Percentiles rank a stretch among this genome's conserved stretches.
phyloP scores from a whole-genome alignment of 2,888 invertebrate genomes.

The Siphonodentalium dalli region DNA sequence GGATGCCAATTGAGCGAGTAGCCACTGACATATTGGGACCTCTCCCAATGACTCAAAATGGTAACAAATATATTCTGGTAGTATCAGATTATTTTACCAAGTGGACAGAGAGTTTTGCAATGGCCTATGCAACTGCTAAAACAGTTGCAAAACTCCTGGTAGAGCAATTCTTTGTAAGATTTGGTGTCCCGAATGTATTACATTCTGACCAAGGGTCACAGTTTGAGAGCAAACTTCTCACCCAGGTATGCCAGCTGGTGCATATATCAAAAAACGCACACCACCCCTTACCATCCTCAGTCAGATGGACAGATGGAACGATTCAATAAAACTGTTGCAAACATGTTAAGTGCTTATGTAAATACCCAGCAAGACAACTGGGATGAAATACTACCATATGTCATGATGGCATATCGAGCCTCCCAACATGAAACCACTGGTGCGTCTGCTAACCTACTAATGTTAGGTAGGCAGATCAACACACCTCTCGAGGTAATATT shows the following conservation, averaged over 20 bases:
- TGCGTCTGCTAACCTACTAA: conserved; percentile 1
- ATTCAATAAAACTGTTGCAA: conserved; percentile 1
- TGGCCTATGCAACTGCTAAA: background rate
- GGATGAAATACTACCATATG: background rate
- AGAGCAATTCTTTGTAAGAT: too few relatives aligned
- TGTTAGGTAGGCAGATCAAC: conserved; percentile 8
- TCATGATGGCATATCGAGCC: conserved; percentile 14
- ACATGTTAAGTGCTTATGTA: conserved; percentile 1
- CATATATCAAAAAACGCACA: conserved; percentile 3
- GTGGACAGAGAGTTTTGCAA: conserved; percentile 5
- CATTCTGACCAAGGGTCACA: conserved; percentile 4
- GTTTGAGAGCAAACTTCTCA: conserved; percentile 1
- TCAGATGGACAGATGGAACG: conserved; percentile 1
- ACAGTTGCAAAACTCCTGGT: background rate
- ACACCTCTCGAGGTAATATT: conserved; percentile 6
- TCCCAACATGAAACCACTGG: conserved; percentile 5
- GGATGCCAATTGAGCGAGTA: conserved; percentile 5
- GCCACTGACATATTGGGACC: background rate
- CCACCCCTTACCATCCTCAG: background rate
- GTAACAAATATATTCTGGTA: conserved; percentile 6
- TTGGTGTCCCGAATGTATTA: background rate
- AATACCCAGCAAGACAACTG: conserved; percentile 1
- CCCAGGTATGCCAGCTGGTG: background rate
- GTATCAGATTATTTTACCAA: conserved; percentile 7
- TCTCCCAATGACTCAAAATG: conserved; percentile 1